phyloP scores from a whole-genome alignment of 1,140 invertebrate genomes.

The Samia ricini region DNA sequence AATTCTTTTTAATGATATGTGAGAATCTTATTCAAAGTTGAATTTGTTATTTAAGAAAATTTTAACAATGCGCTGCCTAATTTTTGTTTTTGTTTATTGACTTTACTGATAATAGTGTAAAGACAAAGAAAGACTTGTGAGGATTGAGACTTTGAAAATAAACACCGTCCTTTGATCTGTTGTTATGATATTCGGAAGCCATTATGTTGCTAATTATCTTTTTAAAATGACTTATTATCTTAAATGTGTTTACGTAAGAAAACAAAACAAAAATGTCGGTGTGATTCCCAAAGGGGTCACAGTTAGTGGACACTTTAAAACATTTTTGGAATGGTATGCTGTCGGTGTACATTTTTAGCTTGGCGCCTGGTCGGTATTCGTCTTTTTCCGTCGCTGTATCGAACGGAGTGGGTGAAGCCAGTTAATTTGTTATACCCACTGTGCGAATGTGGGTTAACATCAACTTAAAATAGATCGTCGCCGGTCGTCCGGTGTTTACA shows the following conservation, averaged over 20 bases:
- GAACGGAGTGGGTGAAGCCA: constrained; percentile 16
- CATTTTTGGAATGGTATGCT: background rate
- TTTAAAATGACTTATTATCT: too few species aligned
- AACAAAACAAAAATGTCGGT: background rate
- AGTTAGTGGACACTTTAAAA: background rate
- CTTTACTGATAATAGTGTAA: too few species aligned
- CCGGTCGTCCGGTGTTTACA: constrained; percentile 20
- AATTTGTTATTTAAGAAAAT: background rate
- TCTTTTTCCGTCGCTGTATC: background rate
- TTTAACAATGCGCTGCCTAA: background rate
- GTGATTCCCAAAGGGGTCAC: background rate
- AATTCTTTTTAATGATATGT: background rate
- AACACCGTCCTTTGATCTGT: too few species aligned
- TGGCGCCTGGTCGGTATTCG: background rate
- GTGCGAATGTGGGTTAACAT: constrained; percentile 39
- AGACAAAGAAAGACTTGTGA: too few species aligned
- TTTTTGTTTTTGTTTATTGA: too few species aligned
- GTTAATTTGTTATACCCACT: constrained; percentile 32
- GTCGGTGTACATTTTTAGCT: background rate
- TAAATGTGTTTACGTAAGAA: background rate
- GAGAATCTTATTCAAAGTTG: background rate
- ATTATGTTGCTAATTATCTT: too few species aligned
- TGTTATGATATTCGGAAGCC: too few species aligned
- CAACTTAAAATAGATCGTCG: constrained; percentile 41
- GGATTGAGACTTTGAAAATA: too few species aligned